Conservation (phyloP, 1,140 invertebrate species). For the Caenorhabditis brenneri region DNA sequence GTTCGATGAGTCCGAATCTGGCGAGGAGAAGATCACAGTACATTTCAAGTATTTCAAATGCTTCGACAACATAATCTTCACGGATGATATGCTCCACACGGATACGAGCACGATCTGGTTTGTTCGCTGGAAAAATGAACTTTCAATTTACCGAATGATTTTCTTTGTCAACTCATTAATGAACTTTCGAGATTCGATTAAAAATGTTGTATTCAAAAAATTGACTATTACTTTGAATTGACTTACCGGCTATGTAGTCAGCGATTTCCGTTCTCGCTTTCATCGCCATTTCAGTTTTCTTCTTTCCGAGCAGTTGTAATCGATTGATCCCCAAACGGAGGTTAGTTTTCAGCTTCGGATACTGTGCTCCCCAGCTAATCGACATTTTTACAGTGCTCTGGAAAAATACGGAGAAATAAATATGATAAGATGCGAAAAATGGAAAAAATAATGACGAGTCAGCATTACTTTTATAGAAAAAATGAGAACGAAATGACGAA, state of each 20-base stretch:
- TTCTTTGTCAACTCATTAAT: too few relatives aligned
- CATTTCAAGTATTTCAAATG: constrained; percentile 98
- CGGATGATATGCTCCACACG: constrained; percentile 97
- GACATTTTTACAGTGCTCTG: constrained; percentile 61
- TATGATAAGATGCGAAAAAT: background rate
- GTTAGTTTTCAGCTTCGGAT: constrained; percentile 95
- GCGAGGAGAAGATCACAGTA: constrained; percentile 97
- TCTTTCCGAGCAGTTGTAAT: constrained; percentile 93
- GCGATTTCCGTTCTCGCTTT: constrained; percentile 97
- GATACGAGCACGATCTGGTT: constrained; percentile 90
- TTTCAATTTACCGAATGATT: background rate
- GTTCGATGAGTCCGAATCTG: constrained; percentile 92
- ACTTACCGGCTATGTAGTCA: constrained; percentile 81
- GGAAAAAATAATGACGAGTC: background rate
- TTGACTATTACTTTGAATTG: background rate
- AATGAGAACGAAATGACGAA: background rate
- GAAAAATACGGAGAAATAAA: background rate
- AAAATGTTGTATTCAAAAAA: too few relatives aligned
- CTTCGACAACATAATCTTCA: constrained; percentile 98
- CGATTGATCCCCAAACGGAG: constrained; percentile 87
- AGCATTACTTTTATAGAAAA: background rate
- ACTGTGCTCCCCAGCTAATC: constrained; percentile 73
- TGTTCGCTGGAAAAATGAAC: constrained; percentile 75
- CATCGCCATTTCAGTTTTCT: constrained; percentile 93
- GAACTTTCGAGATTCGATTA: too few relatives aligned